These are phyloP conservation scores for Alexandromys fortis DNA, from an alignment of 2,113 vertebrate genomes.

Conservation along the genomic window DNA sequence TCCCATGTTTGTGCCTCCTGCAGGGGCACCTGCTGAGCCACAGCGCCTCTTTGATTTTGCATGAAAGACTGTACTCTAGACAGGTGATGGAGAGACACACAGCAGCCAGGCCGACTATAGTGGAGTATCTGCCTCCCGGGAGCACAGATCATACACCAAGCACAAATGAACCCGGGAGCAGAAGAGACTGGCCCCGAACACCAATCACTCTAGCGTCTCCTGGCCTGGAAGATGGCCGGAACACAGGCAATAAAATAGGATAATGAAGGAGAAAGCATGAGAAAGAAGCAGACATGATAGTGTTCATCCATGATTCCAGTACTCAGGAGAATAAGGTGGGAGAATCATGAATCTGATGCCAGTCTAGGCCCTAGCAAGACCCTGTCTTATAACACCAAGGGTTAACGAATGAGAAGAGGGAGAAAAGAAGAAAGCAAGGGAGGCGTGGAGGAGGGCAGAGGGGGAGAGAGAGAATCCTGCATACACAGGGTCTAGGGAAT, in stretches of 20 bases:
- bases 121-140: not conserved
- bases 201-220: not conserved
- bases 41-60: not conserved
- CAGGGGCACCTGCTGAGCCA: not conserved
- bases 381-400: not conserved
- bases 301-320: not conserved
- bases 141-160: rapidly evolving
- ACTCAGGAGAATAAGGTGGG: no score
- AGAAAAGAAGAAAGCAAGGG: not conserved
- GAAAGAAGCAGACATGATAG: no score
- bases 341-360: not conserved
- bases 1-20: not conserved
- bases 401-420: not conserved
- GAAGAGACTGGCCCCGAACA: not conserved
- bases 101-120: not conserved
- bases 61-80: not conserved
- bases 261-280: not conserved
- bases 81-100: not conserved
- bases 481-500: not conserved
- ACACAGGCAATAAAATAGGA: not conserved
- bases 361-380: not conserved
- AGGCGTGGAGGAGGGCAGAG: not conserved
- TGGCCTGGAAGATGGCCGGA: not conserved
- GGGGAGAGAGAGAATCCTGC: not conserved
- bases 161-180: not conserved